Base-by-base conservation (phyloP, 2,113 vertebrate species). In the Rhagologus leucostigma region DNA sequence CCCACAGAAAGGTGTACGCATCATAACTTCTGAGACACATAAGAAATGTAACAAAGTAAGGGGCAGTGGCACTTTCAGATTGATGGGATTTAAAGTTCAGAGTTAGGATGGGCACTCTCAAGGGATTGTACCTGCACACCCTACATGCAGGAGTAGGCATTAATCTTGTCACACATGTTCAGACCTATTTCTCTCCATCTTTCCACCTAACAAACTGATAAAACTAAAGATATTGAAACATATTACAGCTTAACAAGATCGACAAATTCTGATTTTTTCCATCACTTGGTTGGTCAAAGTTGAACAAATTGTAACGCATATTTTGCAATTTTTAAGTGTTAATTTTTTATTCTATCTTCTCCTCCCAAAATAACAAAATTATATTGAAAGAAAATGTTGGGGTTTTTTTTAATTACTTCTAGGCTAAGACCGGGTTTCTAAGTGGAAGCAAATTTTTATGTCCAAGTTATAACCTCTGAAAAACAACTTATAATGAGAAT, bases 391-490 rank as follows among this genome's bases (percentile, higher is more conserved):
- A 77, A 37, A 87, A 60, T 46, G 15, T 23, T 77, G 11, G 27
- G 42, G 3, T 56, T 87, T 94, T 94, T 93, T 35, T 19, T 47
- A 89, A 94, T 91, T 88, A 70, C 10, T 67, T 96, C 79, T 96
- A 62, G 69, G 17, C 57, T 92, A 33, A 91, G 18, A 77, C 46
- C 74, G 96, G 94, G 57, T 86, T 74, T 71, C 29, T 87, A 77
- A 92, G 37, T 47, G 44, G 29, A 95, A 89, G 64, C 26, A 95
- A 81, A 84, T 29, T 84, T 92, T 91, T 70, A 83, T 3, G 24
- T 92, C 53, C 75, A 93, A 93, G 57, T 92, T 83, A 87, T 15
- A 95, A 85, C 33, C 82, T 77, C 79, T 84, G 77, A 82, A 95
- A 87, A 95, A 89, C 79, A 94, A 46, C 30, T 90, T 79, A 32